Percentiles rank a stretch among this genome's conserved stretches.
Evolutionary conservation across 2,888 invertebrate species (phyloP).

Genomic region (Thecophora atra): DNA sequence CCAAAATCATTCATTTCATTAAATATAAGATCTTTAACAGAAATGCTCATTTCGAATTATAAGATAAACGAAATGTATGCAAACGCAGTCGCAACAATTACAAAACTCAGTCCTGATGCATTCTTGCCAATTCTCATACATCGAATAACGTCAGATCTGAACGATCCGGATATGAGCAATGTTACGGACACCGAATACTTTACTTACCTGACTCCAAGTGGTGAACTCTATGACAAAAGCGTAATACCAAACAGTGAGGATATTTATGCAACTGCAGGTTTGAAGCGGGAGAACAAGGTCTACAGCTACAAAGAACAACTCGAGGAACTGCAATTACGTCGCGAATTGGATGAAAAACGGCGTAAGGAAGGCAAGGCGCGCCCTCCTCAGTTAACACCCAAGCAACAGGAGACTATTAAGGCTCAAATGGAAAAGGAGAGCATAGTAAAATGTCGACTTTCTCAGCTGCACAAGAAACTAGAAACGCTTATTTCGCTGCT

Average conservation of each 20-base stretch:
- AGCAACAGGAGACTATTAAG: slow-evolving; percentile 92
- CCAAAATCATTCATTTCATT: slow-evolving; percentile 70
- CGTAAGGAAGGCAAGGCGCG: slow-evolving; percentile 81
- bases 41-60: slow-evolving; percentile 72
- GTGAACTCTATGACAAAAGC: slow-evolving; percentile 90
- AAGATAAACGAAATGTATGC: slow-evolving; percentile 70
- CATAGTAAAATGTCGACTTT: slow-evolving; percentile 76
- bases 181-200: slow-evolving; percentile 84
- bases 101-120: slow-evolving; percentile 72
- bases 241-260: slow-evolving; percentile 70
- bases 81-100: slow-evolving; percentile 78
- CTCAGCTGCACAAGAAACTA: slow-evolving; percentile 67
- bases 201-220: slow-evolving; percentile 85
- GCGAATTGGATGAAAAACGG: slow-evolving; percentile 91
- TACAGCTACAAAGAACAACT: slow-evolving; percentile 97
- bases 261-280: slow-evolving; percentile 67
- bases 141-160: slow-evolving; percentile 71
- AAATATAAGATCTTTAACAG: slow-evolving; percentile 70
- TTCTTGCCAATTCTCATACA: slow-evolving; percentile 74
- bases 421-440: slow-evolving; percentile 87
- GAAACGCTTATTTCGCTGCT: slow-evolving; percentile 59
- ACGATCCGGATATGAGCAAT: slow-evolving; percentile 73
- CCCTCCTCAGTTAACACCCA: slow-evolving; percentile 78
- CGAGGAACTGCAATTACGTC: slow-evolving; percentile 90
- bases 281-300: slow-evolving; percentile 94